Evolutionary conservation across 2,888 invertebrate genomes (phyloP), one percentile per base, ranked within the genome.

Genomic region (Masnerella sp.): DNA sequence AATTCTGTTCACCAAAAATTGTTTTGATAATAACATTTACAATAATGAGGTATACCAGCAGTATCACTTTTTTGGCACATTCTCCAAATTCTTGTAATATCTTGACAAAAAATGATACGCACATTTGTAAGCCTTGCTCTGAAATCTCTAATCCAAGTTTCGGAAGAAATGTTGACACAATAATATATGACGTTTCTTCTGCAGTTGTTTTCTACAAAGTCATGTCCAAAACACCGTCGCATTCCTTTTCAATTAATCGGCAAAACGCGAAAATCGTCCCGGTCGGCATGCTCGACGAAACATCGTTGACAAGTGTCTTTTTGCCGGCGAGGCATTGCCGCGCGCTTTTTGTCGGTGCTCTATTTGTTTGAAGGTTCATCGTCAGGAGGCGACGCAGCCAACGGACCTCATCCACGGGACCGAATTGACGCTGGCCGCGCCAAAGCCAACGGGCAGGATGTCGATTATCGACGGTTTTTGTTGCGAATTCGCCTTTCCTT

Each of bases 401-500:
- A 36, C 61, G 68, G 65, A 74, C 65, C 74, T 67, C 65, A 56
- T 73, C 71, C 74, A 59, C 67, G 62, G 71, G 68, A 72, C 69
- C 64, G 59, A 64, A 67, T 67, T 74, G 65, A 69, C 52, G 71
- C 56, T 71, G 68, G 67, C 58, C 73, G 73, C 73, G 62, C 59
- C 56, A 70, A 73, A 73, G 61, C 56, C 73, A 67, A 36, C 73
- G 58, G 82, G 82, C 84, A 85, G 85, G 84, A 85, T 84, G 84
- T 84, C 84, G 85, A 85, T 85, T 85, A 85, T 85, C 85, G 84
- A 85, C 77, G 83, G 78, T 85, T 84, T 83, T 85, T 84, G 83
- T 81, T 76, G 71, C 67, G 77, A 81, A 40, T 81, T 78, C 79
- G 71, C 76, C 76, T 74, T 78, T 75, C 43, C 64, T 77, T 72